Evolutionary conservation across 1,140 invertebrate genomes (phyloP), one percentile per base, ranked within the genome.

Genomic region (Epicauta chinensis): DNA sequence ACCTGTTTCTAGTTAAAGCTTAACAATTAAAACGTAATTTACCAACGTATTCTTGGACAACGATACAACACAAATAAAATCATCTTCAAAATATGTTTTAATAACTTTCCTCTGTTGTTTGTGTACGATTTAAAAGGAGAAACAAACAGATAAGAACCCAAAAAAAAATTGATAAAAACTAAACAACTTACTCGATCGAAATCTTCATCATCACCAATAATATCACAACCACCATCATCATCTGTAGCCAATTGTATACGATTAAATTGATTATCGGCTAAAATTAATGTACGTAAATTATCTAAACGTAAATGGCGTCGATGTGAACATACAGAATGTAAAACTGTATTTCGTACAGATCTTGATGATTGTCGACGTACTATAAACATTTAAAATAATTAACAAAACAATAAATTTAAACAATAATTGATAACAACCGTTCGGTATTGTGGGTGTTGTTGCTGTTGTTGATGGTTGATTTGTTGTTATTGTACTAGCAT

Each of bases 221-320:
- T 68, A 31, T 58, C 63, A 39, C 64, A 45, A 55, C 68, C 69
- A 41, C 72, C 71, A 59, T 75, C 84, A 63, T 91, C 88, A 56
- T 89, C 85, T 0, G 86, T 88, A 2, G 83, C 83, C 31, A 91
- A 62, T 56, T 90, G 85, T 31, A 93, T 87, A 37, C 84, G 75
- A 1, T 77, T 81, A 4, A 97, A 68, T 46, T 81, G 65, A 75
- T 97, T 97, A 64, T 94, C 90, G 0, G 91, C 84, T 4, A 97
- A 67, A 13, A 95, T 78, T 46, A 95, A 64, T 0, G 90, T 93
- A 17, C 87, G 74, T 17, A 94, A 69, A 58, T 83, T 86, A 61
- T 93, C 90, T 2, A 94, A 73, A 13, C 87, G 73, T 35, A 87
- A 69, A 64, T 97, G 93, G 10, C 88, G 73, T 14, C 91, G 76